These are phyloP conservation scores for Mungos mungo DNA, from an alignment of 2,113 vertebrate genomes.

Conservation along the genomic window DNA sequence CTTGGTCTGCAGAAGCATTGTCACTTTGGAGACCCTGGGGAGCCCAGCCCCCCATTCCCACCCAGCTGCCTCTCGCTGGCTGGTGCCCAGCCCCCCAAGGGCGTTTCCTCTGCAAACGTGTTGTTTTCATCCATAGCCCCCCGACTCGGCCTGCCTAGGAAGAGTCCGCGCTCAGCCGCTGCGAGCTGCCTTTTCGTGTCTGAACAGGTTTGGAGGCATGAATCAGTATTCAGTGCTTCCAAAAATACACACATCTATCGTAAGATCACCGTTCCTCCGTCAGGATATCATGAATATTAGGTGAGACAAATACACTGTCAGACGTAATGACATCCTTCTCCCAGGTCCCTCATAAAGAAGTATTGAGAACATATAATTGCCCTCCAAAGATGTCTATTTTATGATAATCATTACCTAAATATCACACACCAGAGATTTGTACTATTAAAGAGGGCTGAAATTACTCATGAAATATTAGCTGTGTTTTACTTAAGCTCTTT, in stretches of 20 bases:
- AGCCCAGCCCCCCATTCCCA: not conserved
- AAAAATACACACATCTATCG: not conserved
- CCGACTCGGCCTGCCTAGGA: not conserved
- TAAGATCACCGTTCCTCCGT: not conserved
- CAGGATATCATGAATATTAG: slow-evolving; percentile 62
- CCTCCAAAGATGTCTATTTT: slow-evolving; percentile 82
- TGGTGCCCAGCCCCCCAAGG: not conserved
- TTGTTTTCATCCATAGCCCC: slow-evolving; percentile 12
- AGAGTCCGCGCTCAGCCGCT: not conserved
- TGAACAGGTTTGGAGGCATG: not conserved
- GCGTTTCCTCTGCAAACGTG: not conserved
- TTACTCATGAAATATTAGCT: slow-evolving; percentile 81
- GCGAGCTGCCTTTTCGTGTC: not conserved
- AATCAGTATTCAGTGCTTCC: not conserved
- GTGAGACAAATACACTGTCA: slow-evolving; percentile 68
- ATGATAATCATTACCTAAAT: slow-evolving; percentile 85
- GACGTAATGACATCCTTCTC: slow-evolving; percentile 70
- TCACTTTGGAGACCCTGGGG: not conserved
- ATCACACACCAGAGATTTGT: slow-evolving; percentile 84
- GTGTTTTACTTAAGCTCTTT: slow-evolving; percentile 80
- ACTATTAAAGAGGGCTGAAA: slow-evolving; percentile 79
- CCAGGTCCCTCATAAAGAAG: slow-evolving; percentile 72
- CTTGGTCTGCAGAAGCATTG: not conserved
- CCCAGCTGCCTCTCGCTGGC: not conserved
- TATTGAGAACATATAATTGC: slow-evolving; percentile 77